Base-by-base conservation (phyloP, 92 coral and sea anemone genomes). In the Siderastrea siderea region DNA sequence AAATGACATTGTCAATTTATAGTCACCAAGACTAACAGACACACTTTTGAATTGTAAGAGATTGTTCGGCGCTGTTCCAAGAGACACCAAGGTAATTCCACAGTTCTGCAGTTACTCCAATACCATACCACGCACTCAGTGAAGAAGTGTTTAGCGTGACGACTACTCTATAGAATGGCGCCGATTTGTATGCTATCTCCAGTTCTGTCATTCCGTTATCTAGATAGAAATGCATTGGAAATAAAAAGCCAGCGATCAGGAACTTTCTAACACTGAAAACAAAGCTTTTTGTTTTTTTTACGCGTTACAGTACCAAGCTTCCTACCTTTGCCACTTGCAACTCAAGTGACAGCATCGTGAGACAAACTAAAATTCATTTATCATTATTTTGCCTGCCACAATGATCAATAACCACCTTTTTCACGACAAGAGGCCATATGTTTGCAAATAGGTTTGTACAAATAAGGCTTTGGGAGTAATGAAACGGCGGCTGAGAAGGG, bases 21-120 rank as follows among this genome's bases (percentile, higher is more conserved):
- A 26, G 0, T 26, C 38, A 26, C 38, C 38, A 26, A 26, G 38
- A 26, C 38, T 26, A 26, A 26, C 2, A 61, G 5, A 60, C 68
- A 44, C 58, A 77, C 82, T 61, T 45, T 45, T 60, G 55, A 8
- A 77, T 61, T 19, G 12, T 60, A n/a, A 77, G 26, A 43, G 15
- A 45, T 6, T 61, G 44, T 3, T 58, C 44, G 1, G 0, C 44
- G 43, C 5, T 44, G 14, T 77, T 14, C 82, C 82, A 77, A 13
- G 82, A 59, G 55, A 77, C 8, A 60, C 82, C 82, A 13, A 77
- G 69, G 17, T 77, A 17, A 1, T 50, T 58, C 82, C 82, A 77
- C 7, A 58, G 59, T 58, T 54, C 82, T 46, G 60, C 46, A 17
- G 6, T 7, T 1, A 77, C 55, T 15, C 19, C 6, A 43, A 77